Evolutionary conservation across 2,797 vertebrate species (phyloP), one percentile per base, ranked within the genome.

Genomic region (Iguana delicatissima): DNA sequence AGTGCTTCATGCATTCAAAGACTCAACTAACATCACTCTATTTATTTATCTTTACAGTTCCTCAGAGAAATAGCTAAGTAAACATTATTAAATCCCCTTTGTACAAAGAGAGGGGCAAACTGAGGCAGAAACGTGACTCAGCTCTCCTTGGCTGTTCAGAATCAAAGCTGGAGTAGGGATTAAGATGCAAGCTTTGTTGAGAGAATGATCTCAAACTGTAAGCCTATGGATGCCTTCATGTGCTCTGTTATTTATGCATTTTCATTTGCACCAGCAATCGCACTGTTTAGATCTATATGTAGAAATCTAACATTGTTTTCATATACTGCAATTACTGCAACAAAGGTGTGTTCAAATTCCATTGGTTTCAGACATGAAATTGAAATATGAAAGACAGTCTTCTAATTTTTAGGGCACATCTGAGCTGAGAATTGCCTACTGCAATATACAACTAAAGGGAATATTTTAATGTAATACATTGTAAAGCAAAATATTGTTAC

Each of bases 61-160:
- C 9, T 86, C 50, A 83, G 42, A 79, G 72, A 91, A 72, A 42
- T n/a, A 38, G 84, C 67, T 86, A 86, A 83, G 84, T 84, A 85
- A 92, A 92, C 64, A 89, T 83, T 38, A 82, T 89, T 86, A 80
- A 88, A 76, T 89, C 42, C 55, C 29, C 24, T 90, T 90, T 86
- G 79, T 69, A 77, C 38, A 86, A 38, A 86, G 52, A 88, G 72
- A 84, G 62, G 72, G 86, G 80, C 59, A 88, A 92, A 90, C 59
- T 84, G 69, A 90, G 64, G 82, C 42, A 84, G 59, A 67, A 46
- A 83, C 4, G 29, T 83, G 81, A 74, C 74, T 72, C 83, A 59
- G n/a, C 59, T 76, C 29, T 84, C 46, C 32, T 80, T 59, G 20
- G 50, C n/a, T 86, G 38, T 24, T 50, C 83, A 88, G 86, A 92